Evolutionary conservation across 2,888 invertebrate genomes (phyloP).

Genomic region (Oxystoma pomonae): DNA sequence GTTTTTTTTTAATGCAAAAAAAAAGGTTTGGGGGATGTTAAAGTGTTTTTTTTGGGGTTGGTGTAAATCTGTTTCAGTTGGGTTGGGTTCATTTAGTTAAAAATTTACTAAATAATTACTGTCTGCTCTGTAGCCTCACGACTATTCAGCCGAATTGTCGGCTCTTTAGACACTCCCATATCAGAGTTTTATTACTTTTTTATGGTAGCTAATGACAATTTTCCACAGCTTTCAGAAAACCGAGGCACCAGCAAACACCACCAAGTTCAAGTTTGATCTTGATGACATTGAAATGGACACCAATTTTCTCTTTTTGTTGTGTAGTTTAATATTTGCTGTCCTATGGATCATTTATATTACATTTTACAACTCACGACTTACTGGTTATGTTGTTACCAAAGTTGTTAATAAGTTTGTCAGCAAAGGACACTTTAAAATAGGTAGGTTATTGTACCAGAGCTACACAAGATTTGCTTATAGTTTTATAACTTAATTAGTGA

Average conservation of each 20-base stretch:
- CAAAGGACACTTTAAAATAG: constrained; percentile 86
- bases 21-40: no score
- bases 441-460: constrained; percentile 52
- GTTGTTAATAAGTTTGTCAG: constrained; percentile 80
- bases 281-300: constrained; percentile 75
- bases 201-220: no score
- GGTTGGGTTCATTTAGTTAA: no score
- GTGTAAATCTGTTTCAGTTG: no score
- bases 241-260: background rate
- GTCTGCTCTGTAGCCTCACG: no score
- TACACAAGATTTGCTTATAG: background rate
- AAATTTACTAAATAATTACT: no score
- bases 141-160: no score
- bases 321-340: constrained; percentile 77
- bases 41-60: no score
- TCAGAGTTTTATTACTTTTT: no score
- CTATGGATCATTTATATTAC: constrained; percentile 92
- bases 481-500: no score
- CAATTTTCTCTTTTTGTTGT: constrained; percentile 71
- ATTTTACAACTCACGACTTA: constrained; percentile 89
- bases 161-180: no score
- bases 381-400: constrained; percentile 86
- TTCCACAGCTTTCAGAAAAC: background rate
- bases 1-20: no score
- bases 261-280: background rate